Evolutionary conservation across 2,797 vertebrate genomes (phyloP), one percentile per base, ranked within the genome.

Genomic region (Catostomus latipinnis): DNA sequence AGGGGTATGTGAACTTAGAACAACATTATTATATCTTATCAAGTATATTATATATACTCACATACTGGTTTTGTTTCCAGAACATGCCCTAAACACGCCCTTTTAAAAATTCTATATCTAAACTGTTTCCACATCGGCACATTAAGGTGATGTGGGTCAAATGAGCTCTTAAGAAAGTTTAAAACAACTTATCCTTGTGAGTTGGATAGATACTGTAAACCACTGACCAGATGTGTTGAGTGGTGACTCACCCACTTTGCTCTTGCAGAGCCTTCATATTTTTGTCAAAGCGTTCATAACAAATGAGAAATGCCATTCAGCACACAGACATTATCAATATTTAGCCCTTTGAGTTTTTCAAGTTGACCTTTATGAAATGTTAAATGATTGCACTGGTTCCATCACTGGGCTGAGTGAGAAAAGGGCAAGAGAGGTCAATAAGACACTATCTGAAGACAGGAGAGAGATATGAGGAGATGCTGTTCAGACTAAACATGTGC

Each of bases 361-460:
- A 49, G 85, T 65, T 94, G 91, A 93, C 92, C 92, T 94, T 94
- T 92, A 83, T 82, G 68, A 94, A 94, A 93, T 92, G 91, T 92
- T 92, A 91, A 91, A 92, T 85, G 77, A 88, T 84, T 86, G 89
- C 87, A 76, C 83, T 48, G 65, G 8, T 68, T 16, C 74, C 70
- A 76, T 87, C 79, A 76, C 87, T 82, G 73, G 74, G 76, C 71
- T 83, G 71, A 76, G 78, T 82, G 63, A 74, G 80, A 88, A 90
- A 91, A 91, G 84, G 86, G 76, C 85, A 85, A 12, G 0, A 84
- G 81, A 80, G 89, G 86, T 86, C 83, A 82, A 79, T 83, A 76
- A 82, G 84, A 85, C 65, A 82, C 81, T 83, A 89, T 89, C 81
- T 78, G 85, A 66, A 46, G 45, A 74, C 22, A 66, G 56, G 45